phyloP scores from a whole-genome alignment of 2,888 invertebrate genomes.

The Dione juno region DNA sequence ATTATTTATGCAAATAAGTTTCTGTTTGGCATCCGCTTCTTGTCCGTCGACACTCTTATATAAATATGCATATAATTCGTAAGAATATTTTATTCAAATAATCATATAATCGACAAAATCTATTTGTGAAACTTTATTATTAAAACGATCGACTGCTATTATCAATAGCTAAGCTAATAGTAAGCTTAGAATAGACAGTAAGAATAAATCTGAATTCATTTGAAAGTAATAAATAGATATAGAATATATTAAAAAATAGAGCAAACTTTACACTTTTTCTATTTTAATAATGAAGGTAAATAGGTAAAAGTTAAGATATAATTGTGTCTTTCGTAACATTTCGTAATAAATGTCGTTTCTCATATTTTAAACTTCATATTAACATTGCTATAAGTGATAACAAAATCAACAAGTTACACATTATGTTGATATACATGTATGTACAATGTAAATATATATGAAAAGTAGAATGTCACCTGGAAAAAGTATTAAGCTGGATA shows the following conservation, averaged over 20 bases:
- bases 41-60: background rate
- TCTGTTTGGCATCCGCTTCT: background rate
- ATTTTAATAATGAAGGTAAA: no score
- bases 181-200: background rate
- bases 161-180: no score
- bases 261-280: no score
- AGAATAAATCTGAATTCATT: background rate
- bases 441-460: background rate
- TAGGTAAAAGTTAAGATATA: no score
- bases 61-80: background rate
- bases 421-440: background rate
- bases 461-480: background rate
- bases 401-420: background rate
- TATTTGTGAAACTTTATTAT: slow-evolving; percentile 26
- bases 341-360: no score
- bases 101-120: background rate
- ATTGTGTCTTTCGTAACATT: no score
- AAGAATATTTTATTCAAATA: background rate
- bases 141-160: slow-evolving; percentile 25
- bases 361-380: no score
- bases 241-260: no score
- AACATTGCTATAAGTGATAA: background rate
- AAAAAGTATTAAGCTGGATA: background rate
- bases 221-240: background rate
- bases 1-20: background rate